Base-by-base conservation (phyloP, 1,140 invertebrate genomes). In the Aphaenogaster floridana region DNA sequence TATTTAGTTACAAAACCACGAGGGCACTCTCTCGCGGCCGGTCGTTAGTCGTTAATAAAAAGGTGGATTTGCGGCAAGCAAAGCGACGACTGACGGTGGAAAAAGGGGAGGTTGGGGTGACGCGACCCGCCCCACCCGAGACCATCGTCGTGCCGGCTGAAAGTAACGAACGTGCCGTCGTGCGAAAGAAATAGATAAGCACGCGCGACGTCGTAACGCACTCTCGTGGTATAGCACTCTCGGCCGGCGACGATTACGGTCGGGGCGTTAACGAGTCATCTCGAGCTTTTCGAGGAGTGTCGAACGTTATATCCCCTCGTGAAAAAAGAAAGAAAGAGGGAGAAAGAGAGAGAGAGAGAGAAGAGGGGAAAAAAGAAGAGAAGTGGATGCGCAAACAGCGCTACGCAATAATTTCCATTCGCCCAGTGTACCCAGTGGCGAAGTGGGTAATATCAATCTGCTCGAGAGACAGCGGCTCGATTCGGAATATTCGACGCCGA, bases 11-110 rank as follows among this genome's bases (percentile, higher is more conserved):
- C 69, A 84, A 84, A 84, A 84, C 69, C 80, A 50, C 69, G 45
- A 50, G 80, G 21, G 36, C 48, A n/a, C 28, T 36, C 80, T 61
- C 80, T 61, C 68, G 69, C 13, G 28, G 69, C 48, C 34, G 80
- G 54, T 84, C 80, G 80, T 84, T 84, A 84, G 80, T 50, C 80
- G 54, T 76, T 84, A 61, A 76, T 84, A 84, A 84, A 84, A 84
- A 84, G 80, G 80, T 48, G 57, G 80, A 76, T 76, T 76, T 50
- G 80, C 54, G 69, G 59, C 54, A 21, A 42, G 28, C 61, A 39
- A 0, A 54, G 57, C n/a, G 42, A 50, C 54, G 34, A 48, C 28
- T 36, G 68, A 74, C 21, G 52, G 5, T 2, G 13, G 59, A 28
- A 13, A 15, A 8, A 11, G 34, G 7, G 13, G n/a, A 13, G 52